Percentiles rank a stretch among this genome's conserved stretches.
Conservation (phyloP, 2,888 invertebrate genomes). For the Terebella lapidaria region DNA sequence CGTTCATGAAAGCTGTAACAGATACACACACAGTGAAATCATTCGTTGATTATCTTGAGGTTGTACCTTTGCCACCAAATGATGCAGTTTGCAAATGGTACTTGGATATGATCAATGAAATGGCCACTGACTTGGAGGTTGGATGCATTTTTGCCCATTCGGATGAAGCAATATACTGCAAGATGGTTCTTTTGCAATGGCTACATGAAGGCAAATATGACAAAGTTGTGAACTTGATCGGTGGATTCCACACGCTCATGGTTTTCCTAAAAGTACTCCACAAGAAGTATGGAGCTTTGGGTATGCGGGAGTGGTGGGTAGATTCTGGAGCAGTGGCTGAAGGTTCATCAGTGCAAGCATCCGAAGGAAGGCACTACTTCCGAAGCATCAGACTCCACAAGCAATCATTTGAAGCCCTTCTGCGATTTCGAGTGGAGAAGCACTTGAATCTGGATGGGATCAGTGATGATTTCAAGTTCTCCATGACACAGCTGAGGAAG, state of each 20-base stretch:
- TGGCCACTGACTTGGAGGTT: too few species aligned
- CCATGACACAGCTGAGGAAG: neutral
- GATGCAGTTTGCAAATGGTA: too few species aligned
- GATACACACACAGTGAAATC: neutral
- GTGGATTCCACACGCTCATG: neutral
- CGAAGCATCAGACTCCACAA: neutral
- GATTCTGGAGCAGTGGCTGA: neutral
- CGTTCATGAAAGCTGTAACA: neutral
- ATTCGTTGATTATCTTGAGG: neutral
- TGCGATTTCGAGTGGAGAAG: neutral
- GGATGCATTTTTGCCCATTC: slow-evolving; percentile 1
- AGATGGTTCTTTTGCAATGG: slow-evolving; percentile 1
- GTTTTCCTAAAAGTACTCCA: neutral
- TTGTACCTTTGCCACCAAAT: neutral
- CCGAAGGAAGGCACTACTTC: neutral
- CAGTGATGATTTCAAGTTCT: neutral
- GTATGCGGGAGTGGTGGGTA: neutral
- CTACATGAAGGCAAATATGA: neutral
- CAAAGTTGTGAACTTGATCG: neutral
- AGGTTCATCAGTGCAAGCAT: neutral
- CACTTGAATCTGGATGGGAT: neutral
- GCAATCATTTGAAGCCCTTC: slow-evolving; percentile 1
- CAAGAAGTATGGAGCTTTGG: neutral
- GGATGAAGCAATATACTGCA: neutral
- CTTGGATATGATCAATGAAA: too few species aligned